phyloP scores from a whole-genome alignment of 2,888 invertebrate species.

The Ophioninae sp. region DNA sequence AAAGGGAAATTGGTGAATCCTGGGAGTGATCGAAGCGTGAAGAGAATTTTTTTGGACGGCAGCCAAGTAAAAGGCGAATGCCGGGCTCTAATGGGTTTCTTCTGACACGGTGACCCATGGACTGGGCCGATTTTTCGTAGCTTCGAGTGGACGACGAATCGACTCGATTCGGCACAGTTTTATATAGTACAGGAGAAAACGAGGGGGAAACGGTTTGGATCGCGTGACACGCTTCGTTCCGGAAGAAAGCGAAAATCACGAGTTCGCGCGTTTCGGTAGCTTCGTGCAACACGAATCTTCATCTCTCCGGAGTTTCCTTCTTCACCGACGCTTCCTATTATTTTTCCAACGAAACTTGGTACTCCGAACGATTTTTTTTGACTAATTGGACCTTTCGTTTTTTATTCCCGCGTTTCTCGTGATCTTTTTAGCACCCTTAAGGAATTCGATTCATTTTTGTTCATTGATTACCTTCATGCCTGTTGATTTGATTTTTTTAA shows the following conservation, averaged over 20 bases:
- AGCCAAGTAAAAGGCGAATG: conserved; percentile 34
- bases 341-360: conserved; percentile 13
- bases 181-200: conserved; percentile 4
- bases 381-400: conserved; percentile 13
- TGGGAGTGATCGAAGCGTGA: conserved; percentile 34
- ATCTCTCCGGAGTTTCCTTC: not conserved
- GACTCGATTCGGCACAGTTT: conserved; percentile 9
- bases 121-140: conserved; percentile 16
- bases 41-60: conserved; percentile 43
- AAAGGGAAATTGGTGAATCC: conserved; percentile 38
- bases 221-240: conserved; percentile 51
- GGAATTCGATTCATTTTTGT: too few species aligned
- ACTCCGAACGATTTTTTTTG: conserved; percentile 16
- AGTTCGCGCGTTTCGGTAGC: conserved; percentile 42
- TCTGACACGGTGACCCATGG: conserved; percentile 46
- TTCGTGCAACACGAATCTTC: conserved; percentile 48
- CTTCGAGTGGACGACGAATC: conserved; percentile 33
- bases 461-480: too few species aligned
- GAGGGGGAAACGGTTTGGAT: conserved; percentile 14
- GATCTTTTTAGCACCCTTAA: too few species aligned
- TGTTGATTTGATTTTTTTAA: too few species aligned
- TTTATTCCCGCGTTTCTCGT: not conserved
- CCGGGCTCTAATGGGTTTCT: conserved; percentile 29
- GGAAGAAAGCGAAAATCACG: conserved; percentile 51
- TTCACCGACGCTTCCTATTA: conserved; percentile 18